phyloP scores from a whole-genome alignment of 2,113 vertebrate genomes.

The Anas platyrhynchos region DNA sequence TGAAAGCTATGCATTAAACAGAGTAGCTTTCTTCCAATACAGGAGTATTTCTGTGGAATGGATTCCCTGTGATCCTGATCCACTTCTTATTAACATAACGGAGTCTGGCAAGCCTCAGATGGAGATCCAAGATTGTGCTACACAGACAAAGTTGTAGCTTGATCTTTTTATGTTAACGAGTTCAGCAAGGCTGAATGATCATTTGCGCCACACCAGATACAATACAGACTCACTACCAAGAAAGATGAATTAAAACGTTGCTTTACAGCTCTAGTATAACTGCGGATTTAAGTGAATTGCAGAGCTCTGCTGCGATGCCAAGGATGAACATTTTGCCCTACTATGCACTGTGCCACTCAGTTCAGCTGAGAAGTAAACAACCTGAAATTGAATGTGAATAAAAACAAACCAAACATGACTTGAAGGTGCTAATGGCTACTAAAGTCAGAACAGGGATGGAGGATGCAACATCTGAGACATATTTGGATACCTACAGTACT shows the following conservation, averaged over 20 bases:
- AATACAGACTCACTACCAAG: neutral
- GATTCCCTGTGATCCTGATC: neutral
- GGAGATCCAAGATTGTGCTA: neutral
- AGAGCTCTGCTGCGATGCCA: neutral
- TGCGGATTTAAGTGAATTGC: neutral
- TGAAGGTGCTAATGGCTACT: constrained; percentile 47
- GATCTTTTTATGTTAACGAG: neutral
- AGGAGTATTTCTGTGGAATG: neutral
- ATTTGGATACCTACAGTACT: neutral
- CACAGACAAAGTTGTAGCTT: neutral
- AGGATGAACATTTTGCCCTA: neutral
- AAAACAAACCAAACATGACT: constrained; percentile 30
- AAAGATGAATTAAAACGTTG: neutral
- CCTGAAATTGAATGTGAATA: constrained; percentile 28
- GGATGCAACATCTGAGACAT: constrained; percentile 1
- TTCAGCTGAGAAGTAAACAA: constrained; percentile 20
- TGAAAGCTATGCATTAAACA: neutral
- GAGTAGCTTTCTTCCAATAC: neutral
- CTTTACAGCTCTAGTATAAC: neutral
- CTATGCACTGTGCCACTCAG: neutral
- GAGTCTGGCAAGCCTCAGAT: neutral
- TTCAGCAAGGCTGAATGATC: neutral
- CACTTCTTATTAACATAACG: neutral
- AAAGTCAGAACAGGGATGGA: neutral
- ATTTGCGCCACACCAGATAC: neutral